A percentile compares a stretch with the other conserved stretches of the same genome.
These are phyloP conservation scores for Passerculus sandwichensis DNA, from an alignment of 2,797 vertebrate genomes.

Conservation along the genomic window DNA sequence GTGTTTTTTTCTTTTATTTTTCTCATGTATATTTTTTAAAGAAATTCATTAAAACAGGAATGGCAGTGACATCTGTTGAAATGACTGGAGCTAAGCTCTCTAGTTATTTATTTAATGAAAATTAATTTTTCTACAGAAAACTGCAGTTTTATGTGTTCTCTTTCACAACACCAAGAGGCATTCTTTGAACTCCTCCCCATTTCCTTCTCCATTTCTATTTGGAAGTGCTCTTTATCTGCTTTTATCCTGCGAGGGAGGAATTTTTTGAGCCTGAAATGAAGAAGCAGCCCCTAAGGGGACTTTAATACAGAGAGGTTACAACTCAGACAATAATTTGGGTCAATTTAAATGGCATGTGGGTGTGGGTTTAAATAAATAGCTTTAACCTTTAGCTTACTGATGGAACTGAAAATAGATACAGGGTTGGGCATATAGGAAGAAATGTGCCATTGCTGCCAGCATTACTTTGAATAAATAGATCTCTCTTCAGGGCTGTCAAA, in stretches of 20 bases:
- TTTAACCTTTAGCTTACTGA: conserved; percentile 67
- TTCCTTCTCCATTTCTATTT: conserved; percentile 29
- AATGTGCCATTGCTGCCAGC: conserved; percentile 49
- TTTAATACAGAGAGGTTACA: conserved; percentile 56
- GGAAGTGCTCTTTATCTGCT: background rate
- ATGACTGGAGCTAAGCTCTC: background rate
- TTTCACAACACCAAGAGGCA: background rate
- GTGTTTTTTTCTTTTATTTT: background rate
- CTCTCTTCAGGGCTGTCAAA: conserved; percentile 44
- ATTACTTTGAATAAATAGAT: conserved; percentile 65
- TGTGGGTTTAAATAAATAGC: conserved; percentile 68
- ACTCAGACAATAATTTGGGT: conserved; percentile 62
- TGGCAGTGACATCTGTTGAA: background rate
- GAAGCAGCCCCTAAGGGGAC: conserved; percentile 36
- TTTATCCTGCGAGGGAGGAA: conserved; percentile 30
- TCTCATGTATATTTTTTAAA: accelerated
- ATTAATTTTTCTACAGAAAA: background rate
- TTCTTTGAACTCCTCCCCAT: conserved; percentile 22
- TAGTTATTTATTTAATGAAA: background rate
- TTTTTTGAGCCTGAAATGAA: conserved; percentile 59
- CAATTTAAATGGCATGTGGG: conserved; percentile 64
- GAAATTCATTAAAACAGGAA: background rate
- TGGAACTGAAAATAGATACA: conserved; percentile 44
- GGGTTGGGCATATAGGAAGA: background rate
- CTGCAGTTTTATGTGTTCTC: background rate